Base-by-base conservation (phyloP, 2,797 vertebrate species). In the Aulostomus chinensis region DNA sequence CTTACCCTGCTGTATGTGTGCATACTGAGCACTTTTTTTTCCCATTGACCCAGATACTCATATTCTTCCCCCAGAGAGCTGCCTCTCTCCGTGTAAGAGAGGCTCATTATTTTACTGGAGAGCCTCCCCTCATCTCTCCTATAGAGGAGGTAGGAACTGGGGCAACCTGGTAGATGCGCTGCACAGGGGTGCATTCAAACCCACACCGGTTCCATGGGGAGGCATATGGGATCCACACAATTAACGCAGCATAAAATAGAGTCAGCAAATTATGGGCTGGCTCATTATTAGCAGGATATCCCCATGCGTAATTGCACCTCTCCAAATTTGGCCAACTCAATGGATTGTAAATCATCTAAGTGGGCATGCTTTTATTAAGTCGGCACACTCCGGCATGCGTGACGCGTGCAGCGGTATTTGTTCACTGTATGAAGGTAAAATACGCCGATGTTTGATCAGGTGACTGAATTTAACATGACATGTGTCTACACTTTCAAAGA, bases 31-130 rank as follows among this genome's bases (percentile, higher is more conserved):
- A 56, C 52, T 13, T 47, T 59, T 73, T 36, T 52, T 53, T 50
- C 51, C 56, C 49, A 76, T 73, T 85, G 86, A 88, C 83, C 86
- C 86, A 88, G 77, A 84, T 87, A 82, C 70, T 76, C 78, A 52
- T 68, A 51, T 68, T 70, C 74, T 73, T 54, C 59, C 86, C 77
- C 73, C 57, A 72, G 84, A 88, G 81, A 86, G 68, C 64, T 20
- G 34, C 39, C 60, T 84, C 75, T 68, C 69, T 76, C 58, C 7
- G 34, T 74, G 57, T 71, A 61, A 73, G 73, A 84, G 78, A 71
- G 73, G 62, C 78, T 87, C 78, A 79, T 85, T 84, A 83, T 83
- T 82, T 81, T 70, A 71, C 62, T 55, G 63, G 58, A 80, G 81
- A 65, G 69, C 71, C 79, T 65, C 47, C 79, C 64, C 48, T 42